Evolutionary conservation across 2,888 invertebrate species (phyloP).

Genomic region (Pristionchus maxplancki): DNA sequence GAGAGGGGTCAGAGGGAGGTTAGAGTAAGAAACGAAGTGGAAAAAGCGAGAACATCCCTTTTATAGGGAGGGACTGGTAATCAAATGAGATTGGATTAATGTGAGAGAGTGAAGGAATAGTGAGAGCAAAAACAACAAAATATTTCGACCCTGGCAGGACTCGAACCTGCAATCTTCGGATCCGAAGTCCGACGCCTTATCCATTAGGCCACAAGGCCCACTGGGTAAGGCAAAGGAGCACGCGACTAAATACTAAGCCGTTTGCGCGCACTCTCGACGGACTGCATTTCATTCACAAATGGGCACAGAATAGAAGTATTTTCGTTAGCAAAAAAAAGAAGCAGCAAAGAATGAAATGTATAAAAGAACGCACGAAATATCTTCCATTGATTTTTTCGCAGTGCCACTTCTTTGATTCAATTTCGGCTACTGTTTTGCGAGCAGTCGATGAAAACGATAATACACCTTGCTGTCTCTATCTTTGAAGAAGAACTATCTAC

Average conservation of each 20-base stretch:
- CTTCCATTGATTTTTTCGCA: too few species aligned
- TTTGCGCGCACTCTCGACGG: background rate
- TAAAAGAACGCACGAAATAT: too few species aligned
- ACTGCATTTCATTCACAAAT: background rate
- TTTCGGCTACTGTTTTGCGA: too few species aligned
- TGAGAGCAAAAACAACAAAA: background rate
- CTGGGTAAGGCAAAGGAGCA: background rate
- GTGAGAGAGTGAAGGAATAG: background rate
- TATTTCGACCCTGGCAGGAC: slow-evolving; percentile 60
- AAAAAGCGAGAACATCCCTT: background rate
- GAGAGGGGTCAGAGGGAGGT: background rate
- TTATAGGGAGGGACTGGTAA: background rate
- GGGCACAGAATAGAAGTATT: too few species aligned
- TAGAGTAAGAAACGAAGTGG: background rate
- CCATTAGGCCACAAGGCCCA: slow-evolving; percentile 75
- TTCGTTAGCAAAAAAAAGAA: too few species aligned
- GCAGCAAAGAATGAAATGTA: too few species aligned
- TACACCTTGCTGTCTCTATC: too few species aligned
- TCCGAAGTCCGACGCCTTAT: slow-evolving; percentile 77
- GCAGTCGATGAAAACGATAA: too few species aligned
- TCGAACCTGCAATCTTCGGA: slow-evolving; percentile 69
- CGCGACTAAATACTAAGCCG: background rate
- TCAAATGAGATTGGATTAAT: background rate
- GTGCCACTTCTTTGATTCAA: too few species aligned
- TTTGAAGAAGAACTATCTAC: too few species aligned